Evolutionary conservation across 2,888 invertebrate species (phyloP).

Genomic region (Tachina grossa): DNA sequence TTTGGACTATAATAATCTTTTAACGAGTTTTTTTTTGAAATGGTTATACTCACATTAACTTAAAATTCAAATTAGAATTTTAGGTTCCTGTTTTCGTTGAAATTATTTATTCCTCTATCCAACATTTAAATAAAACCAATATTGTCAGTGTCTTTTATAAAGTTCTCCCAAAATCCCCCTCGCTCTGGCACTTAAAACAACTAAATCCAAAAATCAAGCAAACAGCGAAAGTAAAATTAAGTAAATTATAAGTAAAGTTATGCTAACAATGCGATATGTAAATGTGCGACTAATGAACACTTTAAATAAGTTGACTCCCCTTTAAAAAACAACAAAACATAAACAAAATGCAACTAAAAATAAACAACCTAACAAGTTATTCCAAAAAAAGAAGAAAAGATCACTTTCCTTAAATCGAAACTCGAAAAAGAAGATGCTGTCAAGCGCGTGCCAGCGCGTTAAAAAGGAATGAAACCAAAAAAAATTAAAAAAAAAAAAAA

Average conservation of each 20-base stretch:
- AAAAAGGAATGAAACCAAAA: conserved; percentile 48
- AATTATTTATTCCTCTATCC: conserved; percentile 1
- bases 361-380: conserved; percentile 40
- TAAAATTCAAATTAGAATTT: too few species aligned
- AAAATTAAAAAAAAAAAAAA: conserved; percentile 39
- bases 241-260: conserved; percentile 56
- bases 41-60: too few species aligned
- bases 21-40: too few species aligned
- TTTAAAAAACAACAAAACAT: conserved; percentile 18
- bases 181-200: background rate
- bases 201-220: background rate
- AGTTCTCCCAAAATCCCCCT: conserved; percentile 1
- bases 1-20: too few species aligned
- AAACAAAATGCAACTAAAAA: conserved; percentile 40
- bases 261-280: conserved; percentile 79
- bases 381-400: conserved; percentile 36
- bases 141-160: conserved; percentile 20
- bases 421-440: conserved; percentile 60
- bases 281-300: conserved; percentile 81
- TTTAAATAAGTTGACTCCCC: conserved; percentile 73
- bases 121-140: background rate
- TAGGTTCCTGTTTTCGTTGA: background rate
- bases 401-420: conserved; percentile 52
- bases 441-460: conserved; percentile 63
- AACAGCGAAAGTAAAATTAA: conserved; percentile 2